Conservation (phyloP, 2,888 invertebrate species). For the Lepidonotus clava region DNA sequence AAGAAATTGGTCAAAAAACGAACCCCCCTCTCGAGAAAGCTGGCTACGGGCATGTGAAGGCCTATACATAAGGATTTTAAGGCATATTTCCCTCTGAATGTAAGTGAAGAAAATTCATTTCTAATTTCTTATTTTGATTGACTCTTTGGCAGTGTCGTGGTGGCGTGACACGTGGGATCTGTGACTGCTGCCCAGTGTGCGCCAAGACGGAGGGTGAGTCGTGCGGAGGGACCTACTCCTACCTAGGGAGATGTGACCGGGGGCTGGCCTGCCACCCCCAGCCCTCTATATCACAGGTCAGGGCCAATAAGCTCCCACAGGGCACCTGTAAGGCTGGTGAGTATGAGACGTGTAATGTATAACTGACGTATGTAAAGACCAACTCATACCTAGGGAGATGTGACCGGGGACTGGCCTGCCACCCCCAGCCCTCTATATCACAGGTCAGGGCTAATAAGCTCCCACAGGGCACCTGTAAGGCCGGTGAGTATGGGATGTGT, state of each 20-base stretch:
- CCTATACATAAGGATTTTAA: no score
- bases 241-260: constrained; percentile 79
- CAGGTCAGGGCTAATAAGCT: no score
- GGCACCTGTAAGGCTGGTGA: not conserved
- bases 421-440: not conserved
- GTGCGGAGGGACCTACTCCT: constrained; percentile 78
- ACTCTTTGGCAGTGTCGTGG: constrained; percentile 76
- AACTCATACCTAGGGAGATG: constrained; percentile 80
- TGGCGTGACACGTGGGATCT: constrained; percentile 77
- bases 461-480: not conserved
- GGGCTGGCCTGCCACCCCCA: constrained; percentile 65
- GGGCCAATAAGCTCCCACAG: no score
- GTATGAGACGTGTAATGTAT: no score
- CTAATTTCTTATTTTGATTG: no score
- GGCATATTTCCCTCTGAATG: no score
- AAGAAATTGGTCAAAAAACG: no score
- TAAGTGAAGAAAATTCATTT: no score
- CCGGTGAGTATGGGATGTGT: not conserved
- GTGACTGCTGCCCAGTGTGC: constrained; percentile 79
- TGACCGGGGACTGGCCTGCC: constrained; percentile 71
- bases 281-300: no score
- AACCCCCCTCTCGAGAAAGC: no score
- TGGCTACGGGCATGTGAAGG: no score
- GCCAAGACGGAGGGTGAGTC: constrained; percentile 76
- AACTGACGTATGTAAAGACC: no score